These are phyloP conservation scores for Aporrectodea caliginosa DNA, from an alignment of 1,140 invertebrate genomes.

Conservation along the genomic window DNA sequence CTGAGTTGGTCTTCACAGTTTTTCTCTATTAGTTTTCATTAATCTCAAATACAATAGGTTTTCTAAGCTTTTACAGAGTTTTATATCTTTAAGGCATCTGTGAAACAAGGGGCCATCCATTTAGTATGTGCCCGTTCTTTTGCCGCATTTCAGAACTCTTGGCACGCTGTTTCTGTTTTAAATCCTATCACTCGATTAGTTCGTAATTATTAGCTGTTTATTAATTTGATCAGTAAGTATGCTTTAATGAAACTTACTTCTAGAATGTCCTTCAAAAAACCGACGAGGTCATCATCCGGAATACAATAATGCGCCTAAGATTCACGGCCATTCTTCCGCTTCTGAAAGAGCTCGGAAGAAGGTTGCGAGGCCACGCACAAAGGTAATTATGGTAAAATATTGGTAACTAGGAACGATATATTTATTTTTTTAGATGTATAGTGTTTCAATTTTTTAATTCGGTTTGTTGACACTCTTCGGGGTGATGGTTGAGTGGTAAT, in stretches of 20 bases:
- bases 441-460: neutral
- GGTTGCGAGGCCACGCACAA: neutral
- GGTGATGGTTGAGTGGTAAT: no score
- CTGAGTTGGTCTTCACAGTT: no score
- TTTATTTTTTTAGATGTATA: neutral
- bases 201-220: no score
- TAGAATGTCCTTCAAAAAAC: conserved; percentile 1
- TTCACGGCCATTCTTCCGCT: neutral
- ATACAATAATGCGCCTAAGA: neutral
- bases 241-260: neutral
- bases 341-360: neutral
- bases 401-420: neutral
- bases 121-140: neutral
- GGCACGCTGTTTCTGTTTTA: neutral
- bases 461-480: neutral
- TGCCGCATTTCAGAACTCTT: neutral
- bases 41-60: neutral
- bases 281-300: neutral
- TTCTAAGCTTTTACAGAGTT: no score
- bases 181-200: no score
- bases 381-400: neutral
- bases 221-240: no score
- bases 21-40: neutral
- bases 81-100: neutral
- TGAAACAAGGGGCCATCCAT: neutral